Evolutionary conservation across 64 coral and sea anemone species (phyloP), one percentile per base, ranked within the genome.

Genomic region (Orbicella faveolata): DNA sequence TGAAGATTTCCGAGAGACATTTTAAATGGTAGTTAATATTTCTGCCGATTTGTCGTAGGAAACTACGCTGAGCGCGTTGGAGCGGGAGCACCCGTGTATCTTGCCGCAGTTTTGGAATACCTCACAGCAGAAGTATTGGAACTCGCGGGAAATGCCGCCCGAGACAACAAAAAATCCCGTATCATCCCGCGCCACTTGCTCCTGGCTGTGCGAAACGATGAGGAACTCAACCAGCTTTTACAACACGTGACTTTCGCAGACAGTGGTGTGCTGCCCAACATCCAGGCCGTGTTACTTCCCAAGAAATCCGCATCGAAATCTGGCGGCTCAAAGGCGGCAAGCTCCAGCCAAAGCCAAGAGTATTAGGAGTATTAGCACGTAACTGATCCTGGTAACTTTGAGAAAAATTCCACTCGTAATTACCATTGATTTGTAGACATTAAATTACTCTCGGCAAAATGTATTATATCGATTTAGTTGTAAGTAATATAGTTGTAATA

Each of bases 171-270:
- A 83, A 94, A 94, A 57, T 73, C 70, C 30, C 81, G 93, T 80
- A 94, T 94, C 35, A 88, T 94, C 61, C 93, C 93, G 16, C 89
- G 93, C 9, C 93, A 94, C 87, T 90, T 94, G 52, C 93, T 90
- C 54, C 88, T 94, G 10, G 93, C 93, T 36, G 88, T 94, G 62
- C 73, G 93, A 87, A 94, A 94, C 75, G 93, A 94, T 11, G 93
- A 94, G 74, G 93, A 94, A 83, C 83, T 94, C 9, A 94, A 94
- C 17, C 81, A 94, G 26, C 88, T 94, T 36, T 79, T 94, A 34
- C 74, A 70, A 33, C 74, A 89, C 33, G 93, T 94, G 74, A 94
- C 93, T 12, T 87, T 94, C 26, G 88, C 93, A 23, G 88, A 94
- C n/a, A 89, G 93, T 17, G 93, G 93, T 20, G 93, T 94, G 13